Evolutionary conservation across 2,888 invertebrate species (phyloP), one percentile per base, ranked within the genome.

Genomic region (Horisme vitalbata): DNA sequence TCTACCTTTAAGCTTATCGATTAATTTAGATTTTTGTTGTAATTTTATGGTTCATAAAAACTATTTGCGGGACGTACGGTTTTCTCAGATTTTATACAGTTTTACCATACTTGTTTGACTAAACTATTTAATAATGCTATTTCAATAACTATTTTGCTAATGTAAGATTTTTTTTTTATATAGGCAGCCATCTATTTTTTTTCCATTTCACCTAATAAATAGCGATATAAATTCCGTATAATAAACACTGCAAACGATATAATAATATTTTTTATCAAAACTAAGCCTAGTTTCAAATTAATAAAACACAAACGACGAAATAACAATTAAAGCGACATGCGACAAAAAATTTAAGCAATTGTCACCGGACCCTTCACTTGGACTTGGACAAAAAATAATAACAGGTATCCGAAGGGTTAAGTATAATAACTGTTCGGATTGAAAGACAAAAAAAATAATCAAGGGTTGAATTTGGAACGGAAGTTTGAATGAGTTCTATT

Each of bases 341-440:
- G 34, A 51, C 61, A 74, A 74, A 75, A 71, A 70, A 59, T 69
- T 26, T 78, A 73, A 62, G 68, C 69, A 74, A 79, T 79, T 80
- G 83, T 78, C 55, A 75, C 68, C 71, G 76, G 81, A 75, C 79
- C 83, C 78, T 71, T 66, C 59, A 50, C 57, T 59, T 56, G 52
- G 52, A 63, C 55, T 52, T 62, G 68, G 74, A 77, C 54, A 48
- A 59, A 59, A 58, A 55, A 56, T 50, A 71, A 77, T 71, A 75
- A 77, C 87, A 87, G 87, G 87, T 86, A 86, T 74, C 72, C 72
- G 81, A 83, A 87, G 88, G 87, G 83, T 83, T 75, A 65, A 57
- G 63, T 65, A 68, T 69, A 72, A 75, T 73, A 76, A 80, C 72
- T 75, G 41, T 46, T 71, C 35, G 45, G 47, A 53, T 52, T 63